Evolutionary conservation across 2,888 invertebrate genomes (phyloP).

Genomic region (Stenolophus ochropezus): DNA sequence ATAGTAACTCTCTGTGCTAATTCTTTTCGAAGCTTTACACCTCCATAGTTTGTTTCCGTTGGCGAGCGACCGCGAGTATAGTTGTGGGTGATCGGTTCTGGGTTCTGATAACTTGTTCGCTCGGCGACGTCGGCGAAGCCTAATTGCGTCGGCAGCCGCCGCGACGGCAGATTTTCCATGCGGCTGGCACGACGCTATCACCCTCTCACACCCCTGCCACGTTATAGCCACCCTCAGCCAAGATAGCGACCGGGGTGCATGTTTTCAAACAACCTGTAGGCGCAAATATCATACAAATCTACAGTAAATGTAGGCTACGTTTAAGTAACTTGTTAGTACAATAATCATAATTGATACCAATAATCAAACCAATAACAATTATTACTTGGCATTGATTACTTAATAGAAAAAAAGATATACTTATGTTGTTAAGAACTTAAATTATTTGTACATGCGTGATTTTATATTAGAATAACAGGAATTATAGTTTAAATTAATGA

Average conservation of each 20-base stretch:
- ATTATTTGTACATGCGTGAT: too few relatives aligned
- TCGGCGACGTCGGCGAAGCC: slow-evolving; percentile 26
- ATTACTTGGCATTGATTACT: too few relatives aligned
- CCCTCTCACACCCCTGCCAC: background rate
- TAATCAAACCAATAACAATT: too few relatives aligned
- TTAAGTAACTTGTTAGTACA: too few relatives aligned
- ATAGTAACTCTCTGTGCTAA: too few relatives aligned
- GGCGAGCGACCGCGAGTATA: background rate
- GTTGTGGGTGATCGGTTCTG: slow-evolving; percentile 24
- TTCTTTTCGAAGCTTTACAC: background rate
- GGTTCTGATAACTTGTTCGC: slow-evolving; percentile 44
- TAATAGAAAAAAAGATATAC: too few relatives aligned
- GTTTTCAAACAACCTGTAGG: background rate
- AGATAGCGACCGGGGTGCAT: slow-evolving; percentile 15
- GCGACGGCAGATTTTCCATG: slow-evolving; percentile 60
- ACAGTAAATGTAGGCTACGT: too few relatives aligned
- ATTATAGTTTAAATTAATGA: too few relatives aligned
- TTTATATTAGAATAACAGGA: too few relatives aligned
- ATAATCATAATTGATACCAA: too few relatives aligned
- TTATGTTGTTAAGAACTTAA: too few relatives aligned
- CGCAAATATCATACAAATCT: too few relatives aligned
- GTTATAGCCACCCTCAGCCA: slow-evolving; percentile 14
- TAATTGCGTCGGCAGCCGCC: slow-evolving; percentile 60
- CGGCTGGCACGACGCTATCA: slow-evolving; percentile 50
- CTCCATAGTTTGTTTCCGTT: background rate